Base-by-base conservation (phyloP, 2,888 invertebrate species). In the Timandra comae region DNA sequence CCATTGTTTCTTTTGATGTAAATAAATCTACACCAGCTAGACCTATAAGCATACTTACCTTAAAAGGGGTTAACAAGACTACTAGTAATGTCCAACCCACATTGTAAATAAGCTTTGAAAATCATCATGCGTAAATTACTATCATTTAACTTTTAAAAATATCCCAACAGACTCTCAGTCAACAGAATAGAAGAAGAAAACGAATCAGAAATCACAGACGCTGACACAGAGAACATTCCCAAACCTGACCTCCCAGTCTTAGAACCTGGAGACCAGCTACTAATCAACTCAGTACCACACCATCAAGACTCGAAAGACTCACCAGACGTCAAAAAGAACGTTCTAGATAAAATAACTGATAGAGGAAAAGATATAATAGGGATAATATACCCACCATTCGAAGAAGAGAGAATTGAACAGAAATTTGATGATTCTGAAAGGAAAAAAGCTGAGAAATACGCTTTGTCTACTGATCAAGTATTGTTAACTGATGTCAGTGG, bases 191-290 rank as follows among this genome's bases (percentile, higher is more conserved):
- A 44, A 24, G 43, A 38, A 33, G 23, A 7, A 6, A 39, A 41
- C 10, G 20, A 43, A 11, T 3, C 29, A 33, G 43, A 40, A 33
- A 45, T 51, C 34, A 35, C 6, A 16, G 34, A 56, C 46, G 39
- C 51, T 30, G 48, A 60, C 13, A 42, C 63, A 13, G 69, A 70
- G 35, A 53, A 59, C 33, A 41, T 49, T 7, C 60, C 66, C 2
- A 41, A 61, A 35, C 43, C 53, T 2, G 63, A 74, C 20, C 48
- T 91, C 6, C 90, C 90, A 0, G 76, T 84, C 1, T 48, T 91
- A n/a, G 85, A 88, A 45, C 89, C 91, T 0, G 91, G 90, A 0
- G 92, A 93, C 69, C 84, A 89, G 13, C 68, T 92, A 3, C 68
- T 90, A 1, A 87, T 90, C 27, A 84, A 89, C 1, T 20, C 33